Conservation (phyloP, 2,113 vertebrate species). For the Ceratotherium simum region DNA sequence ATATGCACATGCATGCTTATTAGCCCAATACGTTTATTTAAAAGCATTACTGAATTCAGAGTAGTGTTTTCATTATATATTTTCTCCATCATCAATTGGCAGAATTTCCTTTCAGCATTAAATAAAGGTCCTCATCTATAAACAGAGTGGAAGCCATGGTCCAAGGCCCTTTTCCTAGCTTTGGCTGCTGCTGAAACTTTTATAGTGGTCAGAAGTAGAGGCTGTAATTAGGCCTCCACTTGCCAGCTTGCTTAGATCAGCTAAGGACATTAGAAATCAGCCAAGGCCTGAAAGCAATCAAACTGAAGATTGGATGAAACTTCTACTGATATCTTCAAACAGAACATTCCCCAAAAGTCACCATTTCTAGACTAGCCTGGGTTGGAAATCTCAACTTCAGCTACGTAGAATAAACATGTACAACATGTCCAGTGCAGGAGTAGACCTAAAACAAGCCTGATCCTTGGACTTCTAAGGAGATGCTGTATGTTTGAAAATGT, state of each 20-base stretch:
- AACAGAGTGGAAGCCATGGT: neutral
- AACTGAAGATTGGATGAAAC: neutral
- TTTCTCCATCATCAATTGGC: neutral
- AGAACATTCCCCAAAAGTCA: neutral
- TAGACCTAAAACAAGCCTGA: neutral
- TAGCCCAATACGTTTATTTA: neutral
- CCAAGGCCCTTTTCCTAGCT: neutral
- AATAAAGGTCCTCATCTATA: neutral
- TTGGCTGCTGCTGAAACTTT: neutral
- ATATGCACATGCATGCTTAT: neutral
- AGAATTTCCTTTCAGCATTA: neutral
- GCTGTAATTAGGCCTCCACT: neutral
- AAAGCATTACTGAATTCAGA: neutral
- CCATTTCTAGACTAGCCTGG: neutral
- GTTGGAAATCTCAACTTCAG: neutral
- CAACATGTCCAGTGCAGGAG: neutral
- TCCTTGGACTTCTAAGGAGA: neutral
- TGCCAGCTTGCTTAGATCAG: neutral
- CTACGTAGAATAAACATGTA: neutral
- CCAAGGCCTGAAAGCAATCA: constrained; percentile 7
- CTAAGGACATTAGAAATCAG: neutral
- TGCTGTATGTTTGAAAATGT: neutral
- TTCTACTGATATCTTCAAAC: constrained; percentile 1
- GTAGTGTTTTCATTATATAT: neutral
- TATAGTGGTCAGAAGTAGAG: neutral